These are phyloP conservation scores for Ophiodon elongatus DNA, from an alignment of 2,113 vertebrate genomes.

Conservation along the genomic window DNA sequence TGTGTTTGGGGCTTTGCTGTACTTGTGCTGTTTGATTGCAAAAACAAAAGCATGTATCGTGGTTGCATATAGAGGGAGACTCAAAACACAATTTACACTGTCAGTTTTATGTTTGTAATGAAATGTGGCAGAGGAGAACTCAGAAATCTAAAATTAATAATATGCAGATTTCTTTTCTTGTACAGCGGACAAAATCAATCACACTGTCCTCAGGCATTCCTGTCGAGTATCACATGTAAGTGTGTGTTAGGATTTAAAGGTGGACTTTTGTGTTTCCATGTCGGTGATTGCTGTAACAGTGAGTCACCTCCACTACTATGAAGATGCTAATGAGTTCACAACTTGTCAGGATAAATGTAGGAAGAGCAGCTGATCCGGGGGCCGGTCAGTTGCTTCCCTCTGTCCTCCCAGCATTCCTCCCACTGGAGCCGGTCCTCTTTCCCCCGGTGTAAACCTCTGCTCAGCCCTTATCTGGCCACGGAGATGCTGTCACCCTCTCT, in stretches of 20 bases:
- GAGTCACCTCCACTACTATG: constrained; percentile 28
- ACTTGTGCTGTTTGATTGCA: background rate
- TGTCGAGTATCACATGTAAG: background rate
- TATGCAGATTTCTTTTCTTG: background rate
- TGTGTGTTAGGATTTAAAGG: background rate
- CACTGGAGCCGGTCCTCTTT: constrained; percentile 38
- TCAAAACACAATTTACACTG: no score
- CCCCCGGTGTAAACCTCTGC: constrained; percentile 31
- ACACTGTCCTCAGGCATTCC: background rate
- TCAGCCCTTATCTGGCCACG: constrained; percentile 46
- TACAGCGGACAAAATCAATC: background rate
- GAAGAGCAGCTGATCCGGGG: constrained; percentile 33
- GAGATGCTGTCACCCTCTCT: constrained; percentile 37
- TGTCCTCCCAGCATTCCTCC: constrained; percentile 36
- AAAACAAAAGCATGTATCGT: background rate
- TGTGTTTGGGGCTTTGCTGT: background rate
- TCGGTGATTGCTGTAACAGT: background rate
- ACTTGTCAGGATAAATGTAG: constrained; percentile 52
- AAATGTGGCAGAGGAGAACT: background rate
- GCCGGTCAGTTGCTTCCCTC: background rate
- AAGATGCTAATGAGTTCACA: constrained; percentile 74
- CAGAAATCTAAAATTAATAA: background rate
- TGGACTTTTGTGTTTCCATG: background rate
- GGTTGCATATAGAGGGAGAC: background rate
- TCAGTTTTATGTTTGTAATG: background rate